Evolutionary conservation across 1,140 invertebrate species (phyloP).

Genomic region (Planococcus citri): DNA sequence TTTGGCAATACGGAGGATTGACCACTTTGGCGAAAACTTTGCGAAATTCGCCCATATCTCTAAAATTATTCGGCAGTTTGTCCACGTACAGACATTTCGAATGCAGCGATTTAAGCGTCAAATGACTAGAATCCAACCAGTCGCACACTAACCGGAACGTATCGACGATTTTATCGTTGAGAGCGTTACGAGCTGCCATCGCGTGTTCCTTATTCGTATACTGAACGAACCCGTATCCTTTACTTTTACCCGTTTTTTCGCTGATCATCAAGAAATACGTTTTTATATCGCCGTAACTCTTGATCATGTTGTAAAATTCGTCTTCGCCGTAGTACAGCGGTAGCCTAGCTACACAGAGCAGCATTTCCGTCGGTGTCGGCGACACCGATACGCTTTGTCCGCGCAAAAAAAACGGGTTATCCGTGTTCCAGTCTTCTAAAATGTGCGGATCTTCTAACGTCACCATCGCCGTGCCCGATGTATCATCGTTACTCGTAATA

Average conservation of each 20-base stretch:
- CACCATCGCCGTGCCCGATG: constrained; percentile 34
- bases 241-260: constrained; percentile 42
- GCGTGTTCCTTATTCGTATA: constrained; percentile 40
- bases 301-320: constrained; percentile 38
- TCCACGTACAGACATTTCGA: constrained; percentile 43
- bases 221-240: constrained; percentile 49
- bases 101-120: constrained; percentile 40
- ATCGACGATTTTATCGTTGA: constrained; percentile 38
- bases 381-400: constrained; percentile 36
- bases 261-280: constrained; percentile 43
- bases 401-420: constrained; percentile 33
- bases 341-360: constrained; percentile 43
- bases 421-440: constrained; percentile 34
- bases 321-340: constrained; percentile 38
- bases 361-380: constrained; percentile 38
- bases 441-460: constrained; percentile 34
- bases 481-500: constrained; percentile 30
- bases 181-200: constrained; percentile 36
- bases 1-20: constrained; percentile 47
- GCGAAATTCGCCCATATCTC: constrained; percentile 42
- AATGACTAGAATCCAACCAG: constrained; percentile 39
- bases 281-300: constrained; percentile 37
- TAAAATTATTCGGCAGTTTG: constrained; percentile 40
- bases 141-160: constrained; percentile 39
- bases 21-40: constrained; percentile 40